Percentiles rank a stretch among this genome's conserved stretches.
Conservation (phyloP, 23 tunicate genomes). For the Pegea sp. region DNA sequence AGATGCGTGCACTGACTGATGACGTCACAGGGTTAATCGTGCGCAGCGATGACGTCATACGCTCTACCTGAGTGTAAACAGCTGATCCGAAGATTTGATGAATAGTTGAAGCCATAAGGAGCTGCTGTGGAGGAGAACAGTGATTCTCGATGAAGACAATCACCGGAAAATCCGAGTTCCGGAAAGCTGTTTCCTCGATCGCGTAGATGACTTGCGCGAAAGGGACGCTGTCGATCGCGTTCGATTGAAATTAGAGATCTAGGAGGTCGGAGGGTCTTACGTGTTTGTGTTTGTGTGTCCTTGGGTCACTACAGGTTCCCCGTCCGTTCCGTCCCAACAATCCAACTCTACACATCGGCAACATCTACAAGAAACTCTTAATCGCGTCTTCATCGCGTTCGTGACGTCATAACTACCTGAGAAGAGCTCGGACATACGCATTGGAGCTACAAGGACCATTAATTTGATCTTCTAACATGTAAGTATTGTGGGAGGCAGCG, state of each 20-base stretch:
- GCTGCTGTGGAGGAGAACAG: slow-evolving; percentile 60
- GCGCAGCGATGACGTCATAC: background rate
- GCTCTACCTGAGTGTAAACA: background rate
- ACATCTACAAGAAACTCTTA: too few species aligned
- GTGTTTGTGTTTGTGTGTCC: slow-evolving; percentile 61
- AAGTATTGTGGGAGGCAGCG: slow-evolving; percentile 96
- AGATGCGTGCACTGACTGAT: background rate
- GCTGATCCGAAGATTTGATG: background rate
- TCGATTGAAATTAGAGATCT: too few species aligned
- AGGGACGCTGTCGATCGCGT: slow-evolving; percentile 48
- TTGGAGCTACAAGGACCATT: slow-evolving; percentile 65
- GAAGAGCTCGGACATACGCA: slow-evolving; percentile 74
- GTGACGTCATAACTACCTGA: slow-evolving; percentile 25
- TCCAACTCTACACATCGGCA: slow-evolving; percentile 94
- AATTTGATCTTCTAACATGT: slow-evolving; percentile 96
- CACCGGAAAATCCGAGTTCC: slow-evolving; percentile 69
- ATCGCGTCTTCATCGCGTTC: too few species aligned
- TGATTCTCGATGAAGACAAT: slow-evolving; percentile 80
- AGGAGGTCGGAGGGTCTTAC: too few species aligned
- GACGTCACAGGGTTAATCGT: background rate
- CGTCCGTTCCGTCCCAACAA: slow-evolving; percentile 87
- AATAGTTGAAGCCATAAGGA: background rate
- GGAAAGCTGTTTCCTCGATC: slow-evolving; percentile 65
- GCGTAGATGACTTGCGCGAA: slow-evolving; percentile 64
- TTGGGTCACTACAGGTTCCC: slow-evolving; percentile 56